Evolutionary conservation across 2,888 invertebrate species (phyloP), one percentile per base, ranked within the genome.

Genomic region (Trachelus stipa): DNA sequence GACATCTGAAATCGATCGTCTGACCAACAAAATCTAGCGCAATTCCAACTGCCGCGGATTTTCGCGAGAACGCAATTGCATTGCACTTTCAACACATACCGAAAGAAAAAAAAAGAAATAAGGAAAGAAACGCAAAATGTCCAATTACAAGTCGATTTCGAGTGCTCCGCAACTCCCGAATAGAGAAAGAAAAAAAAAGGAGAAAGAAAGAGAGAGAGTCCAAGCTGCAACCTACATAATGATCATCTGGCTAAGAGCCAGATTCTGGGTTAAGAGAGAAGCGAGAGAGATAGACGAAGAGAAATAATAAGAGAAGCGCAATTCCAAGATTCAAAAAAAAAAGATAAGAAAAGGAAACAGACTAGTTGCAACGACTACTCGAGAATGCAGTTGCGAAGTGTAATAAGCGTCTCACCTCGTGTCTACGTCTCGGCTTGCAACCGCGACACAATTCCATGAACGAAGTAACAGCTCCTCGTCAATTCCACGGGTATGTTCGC

Each of bases 221-320:
- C 56, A 23, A 56, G 23, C 56, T 23, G 23, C 56, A 56, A 56
- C 56, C 56, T 56, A 56, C 56, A 80, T 82, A 82, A 85, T 81
- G 81, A 80, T 77, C 81, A 68, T 74, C 78, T 83, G 84, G 82
- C 82, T 79, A 80, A 73, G 78, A 73, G 81, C 81, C 82, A 82
- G 80, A 80, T 79, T 74, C 78, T 56, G 9, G 56, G 56, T 15
- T 23, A 23, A 56, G 23, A 56, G 56, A 56, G 56, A 23, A 56
- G 56, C 9, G 56, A 23, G 9, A 56, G 23, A 56, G 56, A 56
- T 23, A 23, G 23, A 56, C 56, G 1, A 56, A 56, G 56, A 56
- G 23, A 56, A 56, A 56, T 56, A 56, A 23, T 56, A 23, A 56
- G 56, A 56, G 56, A 56, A 23, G 56, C 0, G 56, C 56, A 56